Base-by-base conservation (phyloP, 2,797 vertebrate genomes). In the Podarcis siculus region DNA sequence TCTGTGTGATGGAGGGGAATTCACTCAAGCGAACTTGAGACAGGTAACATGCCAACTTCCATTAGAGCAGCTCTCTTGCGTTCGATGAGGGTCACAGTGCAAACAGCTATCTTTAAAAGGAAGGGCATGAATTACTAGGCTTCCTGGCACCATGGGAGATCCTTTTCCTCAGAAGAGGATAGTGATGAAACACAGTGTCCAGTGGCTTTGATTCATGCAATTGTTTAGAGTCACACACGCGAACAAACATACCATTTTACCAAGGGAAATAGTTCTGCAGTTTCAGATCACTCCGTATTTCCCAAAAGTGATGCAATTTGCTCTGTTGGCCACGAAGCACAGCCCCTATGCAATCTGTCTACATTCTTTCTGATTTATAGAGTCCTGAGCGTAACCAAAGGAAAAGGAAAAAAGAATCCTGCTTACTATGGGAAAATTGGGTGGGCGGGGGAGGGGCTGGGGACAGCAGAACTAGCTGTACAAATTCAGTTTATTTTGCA, bases 231-330 rank as follows among this genome's bases (percentile, higher is more conserved):
- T 76, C 69, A 73, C 3, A 61, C 75, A 37, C 27, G 45, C 4
- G 39, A 19, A 64, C 21, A 30, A 27, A 79, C 76, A 64, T 37
- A 73, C 2, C 17, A 42, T 25, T 92, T 90, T 82, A 87, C 69
- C 49, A 87, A 90, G n/a, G 5, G 45, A 89, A 91, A 88, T 84
- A 10, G 66, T 75, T 35, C 90, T 78, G 45, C n/a, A 86, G 67
- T 82, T 93, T 92, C 90, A 17, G 88, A 30, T 78, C 23, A 8
- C 69, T 73, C 73, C 66, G 84, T 77, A 79, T 93, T 90, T 58
- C 42, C 32, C 81, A 13, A 64, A 83, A 83, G 8, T 23, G 89
- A 32, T 84, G 27, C 83, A 88, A 90, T 83, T 58, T 4, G 15
- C 19, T 79, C 0, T 71, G 66, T 86, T n/a, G 49, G 80, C 42